phyloP scores from a whole-genome alignment of 2,888 invertebrate species.

The Macroteleia sp. region DNA sequence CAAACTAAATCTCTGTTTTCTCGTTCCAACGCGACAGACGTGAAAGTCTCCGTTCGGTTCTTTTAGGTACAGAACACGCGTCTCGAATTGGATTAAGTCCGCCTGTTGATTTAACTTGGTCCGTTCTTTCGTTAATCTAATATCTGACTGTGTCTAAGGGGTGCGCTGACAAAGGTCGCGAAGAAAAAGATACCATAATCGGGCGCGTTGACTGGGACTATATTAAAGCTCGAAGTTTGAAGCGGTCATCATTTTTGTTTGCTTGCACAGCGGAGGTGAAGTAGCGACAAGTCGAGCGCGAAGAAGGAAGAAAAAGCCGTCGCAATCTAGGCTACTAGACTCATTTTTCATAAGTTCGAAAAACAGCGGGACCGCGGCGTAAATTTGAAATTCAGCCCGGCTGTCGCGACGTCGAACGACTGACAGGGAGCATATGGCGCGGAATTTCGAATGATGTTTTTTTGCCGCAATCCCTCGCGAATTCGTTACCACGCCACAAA shows the following conservation, averaged over 20 bases:
- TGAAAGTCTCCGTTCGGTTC: slow-evolving; percentile 32
- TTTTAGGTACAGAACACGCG: slow-evolving; percentile 51
- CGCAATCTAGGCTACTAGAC: slow-evolving; percentile 68
- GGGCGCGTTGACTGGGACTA: slow-evolving; percentile 20
- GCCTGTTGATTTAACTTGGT: slow-evolving; percentile 55
- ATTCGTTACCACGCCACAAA: slow-evolving; percentile 56
- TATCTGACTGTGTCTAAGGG: slow-evolving; percentile 36
- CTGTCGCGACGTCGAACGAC: slow-evolving; percentile 65
- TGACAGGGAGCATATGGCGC: slow-evolving; percentile 76
- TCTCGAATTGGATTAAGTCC: slow-evolving; percentile 54
- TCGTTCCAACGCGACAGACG: slow-evolving; percentile 42
- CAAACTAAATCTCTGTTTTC: slow-evolving; percentile 54
- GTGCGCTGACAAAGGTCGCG: slow-evolving; percentile 21
- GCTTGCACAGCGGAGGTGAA: slow-evolving; percentile 58
- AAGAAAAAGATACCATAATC: slow-evolving; percentile 29
- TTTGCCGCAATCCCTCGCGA: slow-evolving; percentile 65
- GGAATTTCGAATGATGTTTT: slow-evolving; percentile 77
- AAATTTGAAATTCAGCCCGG: slow-evolving; percentile 81
- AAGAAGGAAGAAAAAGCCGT: slow-evolving; percentile 28
- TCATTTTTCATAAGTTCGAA: slow-evolving; percentile 82
- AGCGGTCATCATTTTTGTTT: slow-evolving; percentile 74
- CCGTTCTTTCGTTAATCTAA: slow-evolving; percentile 56
- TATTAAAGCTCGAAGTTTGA: slow-evolving; percentile 58
- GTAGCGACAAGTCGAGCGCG: slow-evolving; percentile 42
- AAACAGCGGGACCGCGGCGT: slow-evolving; percentile 74